Evolutionary conservation across 2,888 invertebrate genomes (phyloP), one percentile per base, ranked within the genome.

Genomic region (Tromatobia lineatoria): DNA sequence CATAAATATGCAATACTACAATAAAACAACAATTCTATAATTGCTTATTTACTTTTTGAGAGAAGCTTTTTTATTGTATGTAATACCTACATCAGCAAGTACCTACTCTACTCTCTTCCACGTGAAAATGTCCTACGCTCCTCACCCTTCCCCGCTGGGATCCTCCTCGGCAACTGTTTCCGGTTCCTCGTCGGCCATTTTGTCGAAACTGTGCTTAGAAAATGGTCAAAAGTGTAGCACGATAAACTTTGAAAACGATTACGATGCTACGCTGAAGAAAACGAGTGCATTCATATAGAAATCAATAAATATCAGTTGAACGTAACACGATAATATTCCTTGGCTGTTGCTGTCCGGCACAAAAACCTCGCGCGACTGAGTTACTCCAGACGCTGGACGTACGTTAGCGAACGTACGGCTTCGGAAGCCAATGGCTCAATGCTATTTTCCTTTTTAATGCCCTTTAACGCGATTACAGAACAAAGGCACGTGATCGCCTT

Each of bases 381-480:
- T 84, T 59, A 64, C 74, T 74, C 83, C 77, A 82, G 85, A 74
- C 83, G 77, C 47, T 73, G 42, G 52, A 57, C 38, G 54, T 67
- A 80, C 76, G 71, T 38, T 57, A 52, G 2, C n/a, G 57, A n/a
- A 64, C 59, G 66, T 89, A 89, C 45, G 92, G 92, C 91, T 92
- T 92, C 92, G 34, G 90, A 92, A 91, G 89, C 92, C 91, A 84
- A 87, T 88, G 85, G 82, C 85, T 82, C 91, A 90, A 91, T 90
- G 90, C 91, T 91, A 91, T 92, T 92, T 92, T 92, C 88, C 71
- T 64, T 74, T 90, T 87, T 92, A 91, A 92, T 92, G 81, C 91
- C 85, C 82, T 76, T 80, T 91, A 92, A 92, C 90, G 73, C 85
- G 88, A 92, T 92, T 92, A 92, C 57, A 29, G 76, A 47, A 61